Evolutionary conservation across 2,113 vertebrate genomes (phyloP), one percentile per base, ranked within the genome.

Genomic region (Ophthalmolycus amberensis): DNA sequence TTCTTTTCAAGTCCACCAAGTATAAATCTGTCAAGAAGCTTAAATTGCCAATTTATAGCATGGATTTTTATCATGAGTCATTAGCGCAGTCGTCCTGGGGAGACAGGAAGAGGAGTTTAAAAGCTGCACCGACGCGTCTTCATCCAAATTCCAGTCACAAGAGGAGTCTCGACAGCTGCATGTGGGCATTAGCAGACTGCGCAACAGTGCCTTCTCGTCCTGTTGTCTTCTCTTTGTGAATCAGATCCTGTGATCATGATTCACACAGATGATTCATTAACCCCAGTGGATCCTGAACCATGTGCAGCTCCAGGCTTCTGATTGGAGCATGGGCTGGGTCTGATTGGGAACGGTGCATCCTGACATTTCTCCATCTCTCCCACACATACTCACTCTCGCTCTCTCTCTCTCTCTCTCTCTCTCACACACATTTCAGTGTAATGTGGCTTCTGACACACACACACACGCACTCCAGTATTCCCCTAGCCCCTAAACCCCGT

Each of bases 291-390:
- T 60, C 38, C 18, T 37, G 27, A 20, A 70, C 40, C 11, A 15
- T 29, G 37, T 58, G 50, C 46, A n/a, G 79, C 73, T 77, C 18
- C 54, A 60, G 58, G 40, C 34, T 75, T 56, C n/a, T 87, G 48
- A 76, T 69, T 25, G 78, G 54, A 72, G 27, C 56, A 48, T 18
- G 9, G 52, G 6, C 18, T 22, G 3, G 25, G 64, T 72, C 65
- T 71, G 52, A 56, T 25, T 56, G 71, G 77, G 80, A 81, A 34
- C 11, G 38, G 32, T 71, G 20, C 59, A 78, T 56, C 29, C 65
- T 62, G 64, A 77, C 60, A 71, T 82, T 62, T 71, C 48, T 83
- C 64, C 54, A 56, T 69, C 46, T 65, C 77, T 77, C 71, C 79
- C 54, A 71, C 78, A 50, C 73, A 29, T 50, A 32, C 56, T 12